Conservation (phyloP, 2,797 vertebrate genomes). For the Micropoecilia bifurca region DNA sequence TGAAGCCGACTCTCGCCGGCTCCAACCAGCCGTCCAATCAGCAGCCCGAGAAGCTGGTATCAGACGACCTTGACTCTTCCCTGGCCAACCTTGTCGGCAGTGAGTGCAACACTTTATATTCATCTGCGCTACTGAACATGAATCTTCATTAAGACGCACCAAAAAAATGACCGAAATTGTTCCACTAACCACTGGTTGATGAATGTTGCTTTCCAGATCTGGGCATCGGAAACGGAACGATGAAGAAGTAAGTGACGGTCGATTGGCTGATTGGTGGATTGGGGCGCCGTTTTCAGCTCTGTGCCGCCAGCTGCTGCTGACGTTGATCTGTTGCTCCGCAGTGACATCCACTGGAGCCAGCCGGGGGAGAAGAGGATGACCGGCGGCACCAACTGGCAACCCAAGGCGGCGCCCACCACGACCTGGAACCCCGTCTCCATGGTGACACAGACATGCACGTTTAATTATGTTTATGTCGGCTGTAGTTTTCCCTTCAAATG, state of each 20-base stretch:
- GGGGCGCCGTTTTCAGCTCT: conserved; percentile 1
- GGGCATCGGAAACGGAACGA: conserved; percentile 97
- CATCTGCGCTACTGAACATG: conserved; percentile 29
- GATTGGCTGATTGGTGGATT: no score
- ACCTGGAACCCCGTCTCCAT: conserved; percentile 98
- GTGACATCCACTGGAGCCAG: conserved; percentile 99
- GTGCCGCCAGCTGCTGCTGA: conserved; percentile 52
- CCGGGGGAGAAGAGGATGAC: conserved; percentile 98
- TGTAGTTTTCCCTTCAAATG: neutral
- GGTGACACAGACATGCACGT: conserved; percentile 79
- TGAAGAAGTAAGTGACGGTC: conserved; percentile 91
- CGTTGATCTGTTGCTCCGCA: conserved; percentile 77
- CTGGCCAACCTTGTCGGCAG: conserved; percentile 98
- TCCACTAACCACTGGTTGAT: conserved; percentile 7
- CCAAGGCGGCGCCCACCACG: conserved; percentile 94
- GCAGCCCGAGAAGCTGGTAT: conserved; percentile 93
- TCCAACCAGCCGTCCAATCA: conserved; percentile 88
- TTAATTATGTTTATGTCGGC: conserved; percentile 9
- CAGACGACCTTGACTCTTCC: conserved; percentile 98
- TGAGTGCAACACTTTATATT: conserved; percentile 80
- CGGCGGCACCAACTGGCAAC: conserved; percentile 98
- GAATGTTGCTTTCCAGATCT: conserved; percentile 84
- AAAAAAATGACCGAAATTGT: neutral
- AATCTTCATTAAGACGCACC: neutral
- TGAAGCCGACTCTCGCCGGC: conserved; percentile 95